These are phyloP conservation scores for Hyalella azteca DNA, from an alignment of 2,888 invertebrate genomes.

Conservation along the genomic window DNA sequence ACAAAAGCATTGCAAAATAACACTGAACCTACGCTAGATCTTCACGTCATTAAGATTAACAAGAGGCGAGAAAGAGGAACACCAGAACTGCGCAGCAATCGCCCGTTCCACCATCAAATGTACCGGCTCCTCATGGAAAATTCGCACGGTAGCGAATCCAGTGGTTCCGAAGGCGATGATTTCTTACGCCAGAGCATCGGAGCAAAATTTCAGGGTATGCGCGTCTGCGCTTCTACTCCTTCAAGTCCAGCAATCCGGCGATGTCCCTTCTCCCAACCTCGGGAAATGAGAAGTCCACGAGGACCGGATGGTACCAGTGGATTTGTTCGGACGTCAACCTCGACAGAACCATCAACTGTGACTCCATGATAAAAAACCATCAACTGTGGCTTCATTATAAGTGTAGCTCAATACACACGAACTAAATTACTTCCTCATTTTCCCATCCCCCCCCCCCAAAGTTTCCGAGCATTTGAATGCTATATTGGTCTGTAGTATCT, in stretches of 20 bases:
- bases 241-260: neutral
- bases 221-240: neutral
- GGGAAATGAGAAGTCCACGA: neutral
- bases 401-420: too few species aligned
- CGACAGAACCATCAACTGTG: too few species aligned
- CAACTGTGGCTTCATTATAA: too few species aligned
- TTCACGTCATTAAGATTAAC: conserved; percentile 41
- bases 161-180: conserved; percentile 21
- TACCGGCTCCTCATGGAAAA: conserved; percentile 5
- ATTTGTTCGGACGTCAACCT: neutral
- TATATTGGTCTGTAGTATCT: too few species aligned
- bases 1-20: conserved; percentile 44
- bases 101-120: conserved; percentile 2
- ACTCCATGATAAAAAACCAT: too few species aligned
- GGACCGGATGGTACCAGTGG: conserved; percentile 24
- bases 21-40: conserved; percentile 25
- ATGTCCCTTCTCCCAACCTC: neutral
- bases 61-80: conserved; percentile 14
- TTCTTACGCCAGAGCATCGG: neutral
- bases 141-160: conserved; percentile 1
- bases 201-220: neutral
- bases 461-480: too few species aligned
- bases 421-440: too few species aligned
- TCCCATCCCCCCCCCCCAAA: too few species aligned
- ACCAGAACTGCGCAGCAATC: conserved; percentile 16